Evolutionary conservation across 2,113 vertebrate genomes (phyloP).

Genomic region (Sigmodon hispidus): DNA sequence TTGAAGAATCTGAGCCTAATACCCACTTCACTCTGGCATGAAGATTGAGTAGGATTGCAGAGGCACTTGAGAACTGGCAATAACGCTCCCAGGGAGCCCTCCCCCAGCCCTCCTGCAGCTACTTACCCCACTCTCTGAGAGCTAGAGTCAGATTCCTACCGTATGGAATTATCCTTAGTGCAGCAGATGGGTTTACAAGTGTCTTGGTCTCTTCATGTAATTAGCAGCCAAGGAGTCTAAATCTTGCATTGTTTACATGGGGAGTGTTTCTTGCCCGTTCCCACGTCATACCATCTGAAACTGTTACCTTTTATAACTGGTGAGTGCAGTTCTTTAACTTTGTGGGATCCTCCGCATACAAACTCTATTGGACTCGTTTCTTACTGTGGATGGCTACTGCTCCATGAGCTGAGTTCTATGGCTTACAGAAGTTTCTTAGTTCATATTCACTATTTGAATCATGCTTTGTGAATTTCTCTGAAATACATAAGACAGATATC

Average conservation of each 20-base stretch:
- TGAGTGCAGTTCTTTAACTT: constrained; percentile 56
- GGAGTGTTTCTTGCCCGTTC: constrained; percentile 74
- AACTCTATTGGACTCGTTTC: neutral
- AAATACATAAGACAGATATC: neutral
- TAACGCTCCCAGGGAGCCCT: constrained; percentile 1
- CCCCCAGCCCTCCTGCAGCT: constrained; percentile 61
- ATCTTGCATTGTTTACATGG: constrained; percentile 73
- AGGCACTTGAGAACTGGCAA: constrained; percentile 61
- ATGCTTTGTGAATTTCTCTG: neutral
- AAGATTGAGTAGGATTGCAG: constrained; percentile 21
- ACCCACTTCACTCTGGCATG: constrained; percentile 48
- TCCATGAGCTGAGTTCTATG: neutral
- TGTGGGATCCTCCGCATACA: constrained; percentile 34
- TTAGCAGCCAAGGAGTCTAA: constrained; percentile 78
- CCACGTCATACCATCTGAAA: constrained; percentile 76
- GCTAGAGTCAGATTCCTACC: constrained; percentile 74
- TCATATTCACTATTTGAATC: neutral
- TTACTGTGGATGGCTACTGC: neutral
- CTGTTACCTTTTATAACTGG: constrained; percentile 57
- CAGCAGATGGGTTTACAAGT: constrained; percentile 78
- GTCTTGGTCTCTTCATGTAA: constrained; percentile 73
- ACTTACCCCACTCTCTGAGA: constrained; percentile 76
- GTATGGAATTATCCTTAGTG: constrained; percentile 66
- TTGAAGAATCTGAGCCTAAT: constrained; percentile 55
- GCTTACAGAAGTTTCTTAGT: neutral